Conservation (phyloP, 2,888 invertebrate genomes). For the Platycheirus albimanus region DNA sequence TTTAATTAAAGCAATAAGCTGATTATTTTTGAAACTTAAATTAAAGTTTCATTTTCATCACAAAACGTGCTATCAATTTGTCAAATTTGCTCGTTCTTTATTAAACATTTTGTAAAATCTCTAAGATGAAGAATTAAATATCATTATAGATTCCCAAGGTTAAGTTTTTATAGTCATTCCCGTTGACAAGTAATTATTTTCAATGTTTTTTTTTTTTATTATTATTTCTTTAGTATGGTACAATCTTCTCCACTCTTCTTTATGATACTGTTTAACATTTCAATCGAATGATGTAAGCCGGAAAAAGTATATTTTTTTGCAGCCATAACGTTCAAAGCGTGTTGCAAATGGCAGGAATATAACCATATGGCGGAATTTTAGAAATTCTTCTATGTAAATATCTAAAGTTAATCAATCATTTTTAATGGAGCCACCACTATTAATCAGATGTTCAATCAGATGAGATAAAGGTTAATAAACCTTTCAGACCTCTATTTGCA, state of each 20-base stretch:
- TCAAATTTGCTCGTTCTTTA: constrained; percentile 34
- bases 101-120: constrained; percentile 20
- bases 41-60: too few species aligned
- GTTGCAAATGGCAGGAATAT: background rate
- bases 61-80: constrained; percentile 27
- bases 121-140: constrained; percentile 19
- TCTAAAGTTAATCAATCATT: constrained; percentile 45
- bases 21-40: constrained; percentile 36
- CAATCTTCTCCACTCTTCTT: background rate
- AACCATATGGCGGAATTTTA: constrained; percentile 10
- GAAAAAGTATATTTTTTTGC: constrained; percentile 40
- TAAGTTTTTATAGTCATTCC: background rate
- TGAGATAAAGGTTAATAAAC: constrained; percentile 60
- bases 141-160: constrained; percentile 45
- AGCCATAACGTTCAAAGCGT: background rate
- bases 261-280: constrained; percentile 48
- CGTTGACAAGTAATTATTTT: constrained; percentile 52
- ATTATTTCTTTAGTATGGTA: background rate
- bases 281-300: constrained; percentile 57
- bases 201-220: constrained; percentile 22
- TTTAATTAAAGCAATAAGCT: constrained; percentile 28
- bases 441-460: constrained; percentile 25
- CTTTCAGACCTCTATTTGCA: constrained; percentile 33
- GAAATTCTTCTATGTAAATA: constrained; percentile 6
- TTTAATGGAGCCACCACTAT: constrained; percentile 44